Evolutionary conservation across 2,113 vertebrate species (phyloP), one percentile per base, ranked within the genome.

Genomic region (Ceratotherium simum): DNA sequence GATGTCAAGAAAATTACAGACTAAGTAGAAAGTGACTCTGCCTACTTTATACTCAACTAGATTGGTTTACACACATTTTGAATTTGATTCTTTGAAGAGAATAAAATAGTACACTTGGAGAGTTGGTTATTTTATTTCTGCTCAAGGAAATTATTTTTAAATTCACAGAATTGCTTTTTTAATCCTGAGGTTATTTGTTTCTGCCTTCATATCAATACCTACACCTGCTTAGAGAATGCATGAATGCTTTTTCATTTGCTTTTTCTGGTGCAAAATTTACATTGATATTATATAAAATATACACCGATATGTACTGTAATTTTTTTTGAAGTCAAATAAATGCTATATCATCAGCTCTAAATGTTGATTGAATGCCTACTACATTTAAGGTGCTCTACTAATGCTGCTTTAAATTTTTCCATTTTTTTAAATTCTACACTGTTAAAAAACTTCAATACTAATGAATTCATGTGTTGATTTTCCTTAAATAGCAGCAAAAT

Each of bases 71-170:
- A 83, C 58, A 75, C 33, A 60, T 46, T 96, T 76, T 16, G 88
- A 56, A 93, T 96, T 95, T 96, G 64, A 36, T 88, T 48, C 1
- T 96, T 96, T 91, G 67, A 84, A 97, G 36, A 67, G 56, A 97
- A 67, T 14, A 39, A 65, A 0, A 13, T 87, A 94, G 80, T 89
- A 83, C 88, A 20, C 14, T 96, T 95, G 5, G 62, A 97, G 87
- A 51, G 42, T 87, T 87, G 42, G 6, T 90, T 97, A 58, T 92
- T 98, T 95, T 88, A 82, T 67, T 97, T 95, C 51, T 91, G 92
- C 29, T 91, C 67, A 90, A 97, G 39, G 70, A 97, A 96, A 95
- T 84, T 86, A 69, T 96, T 80, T 46, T 96, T 29, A 91, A 90
- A 95, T 58, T 62, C 42, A 0, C 72, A 33, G 0, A 93, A 86